phyloP scores from a whole-genome alignment of 2,888 invertebrate genomes.

The Nebria salina region DNA sequence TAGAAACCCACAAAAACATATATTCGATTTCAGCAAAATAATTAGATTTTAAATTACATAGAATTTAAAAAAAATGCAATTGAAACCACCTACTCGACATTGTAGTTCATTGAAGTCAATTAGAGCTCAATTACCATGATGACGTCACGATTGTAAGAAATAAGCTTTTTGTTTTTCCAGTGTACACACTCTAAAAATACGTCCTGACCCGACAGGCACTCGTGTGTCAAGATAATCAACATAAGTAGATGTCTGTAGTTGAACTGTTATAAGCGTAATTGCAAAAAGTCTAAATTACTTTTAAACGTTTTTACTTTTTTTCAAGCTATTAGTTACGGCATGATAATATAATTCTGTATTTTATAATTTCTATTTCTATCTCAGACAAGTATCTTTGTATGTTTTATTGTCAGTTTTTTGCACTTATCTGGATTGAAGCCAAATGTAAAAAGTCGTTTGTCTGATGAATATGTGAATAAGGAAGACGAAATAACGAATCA shows the following conservation, averaged over 20 bases:
- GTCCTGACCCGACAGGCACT: conserved; percentile 3
- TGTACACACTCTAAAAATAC: conserved; percentile 13
- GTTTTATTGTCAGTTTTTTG: background rate
- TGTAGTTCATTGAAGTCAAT: conserved; percentile 40
- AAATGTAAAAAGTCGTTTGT: background rate
- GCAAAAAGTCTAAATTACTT: conserved; percentile 1
- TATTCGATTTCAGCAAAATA: background rate
- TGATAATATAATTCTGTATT: background rate
- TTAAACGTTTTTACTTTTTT: background rate
- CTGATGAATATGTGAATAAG: background rate
- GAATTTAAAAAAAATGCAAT: background rate
- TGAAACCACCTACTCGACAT: conserved; percentile 24
- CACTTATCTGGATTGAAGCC: background rate
- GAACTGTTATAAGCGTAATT: conserved; percentile 4
- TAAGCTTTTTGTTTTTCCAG: background rate
- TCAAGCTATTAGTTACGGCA: background rate
- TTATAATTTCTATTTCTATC: background rate
- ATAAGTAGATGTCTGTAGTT: conserved; percentile 11
- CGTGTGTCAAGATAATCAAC: conserved; percentile 11
- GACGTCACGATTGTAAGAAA: background rate
- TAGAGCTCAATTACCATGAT: conserved; percentile 32
- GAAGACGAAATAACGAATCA: background rate
- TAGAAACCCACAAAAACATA: background rate
- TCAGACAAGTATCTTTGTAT: background rate
- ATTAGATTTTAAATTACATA: background rate